These are phyloP conservation scores for Eospalax fontanierii DNA, from an alignment of 2,797 vertebrate species.

Conservation along the genomic window DNA sequence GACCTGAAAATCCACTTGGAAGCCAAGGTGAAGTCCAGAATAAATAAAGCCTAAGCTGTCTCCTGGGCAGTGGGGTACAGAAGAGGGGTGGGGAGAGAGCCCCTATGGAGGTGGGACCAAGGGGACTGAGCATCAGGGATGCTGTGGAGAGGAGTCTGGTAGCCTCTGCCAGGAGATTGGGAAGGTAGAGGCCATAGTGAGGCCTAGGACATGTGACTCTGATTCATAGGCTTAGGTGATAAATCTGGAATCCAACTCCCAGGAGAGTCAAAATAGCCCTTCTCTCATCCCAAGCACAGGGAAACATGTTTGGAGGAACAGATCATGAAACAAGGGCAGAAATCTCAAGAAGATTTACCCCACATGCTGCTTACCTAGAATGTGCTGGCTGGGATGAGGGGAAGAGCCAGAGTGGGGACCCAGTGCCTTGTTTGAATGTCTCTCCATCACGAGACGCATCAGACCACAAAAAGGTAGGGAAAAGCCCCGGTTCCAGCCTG, in stretches of 20 bases:
- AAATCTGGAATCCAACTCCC: slow-evolving; percentile 26
- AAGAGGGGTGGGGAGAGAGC: not conserved
- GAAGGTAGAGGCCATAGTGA: not conserved
- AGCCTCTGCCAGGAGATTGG: not conserved
- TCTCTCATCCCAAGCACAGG: not conserved
- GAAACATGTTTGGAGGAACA: not conserved
- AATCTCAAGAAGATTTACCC: not conserved
- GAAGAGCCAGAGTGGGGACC: not conserved
- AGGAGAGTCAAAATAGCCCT: slow-evolving; percentile 38
- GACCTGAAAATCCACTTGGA: not conserved
- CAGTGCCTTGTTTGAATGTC: not conserved
- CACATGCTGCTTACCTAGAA: not conserved
- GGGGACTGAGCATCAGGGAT: not conserved
- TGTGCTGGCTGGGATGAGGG: not conserved
- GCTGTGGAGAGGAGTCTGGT: not conserved
- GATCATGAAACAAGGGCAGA: not conserved
- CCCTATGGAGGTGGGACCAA: not conserved
- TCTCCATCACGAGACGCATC: not conserved
- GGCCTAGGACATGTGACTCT: not conserved
- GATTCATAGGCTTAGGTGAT: not conserved
- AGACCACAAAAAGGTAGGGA: not conserved
- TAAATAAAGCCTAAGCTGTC: not conserved
- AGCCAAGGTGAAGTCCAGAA: not conserved
- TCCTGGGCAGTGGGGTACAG: not conserved
- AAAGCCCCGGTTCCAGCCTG: not conserved